Evolutionary conservation across 2,113 vertebrate species (phyloP), one percentile per base, ranked within the genome.

Genomic region (Oreochromis spilurus): DNA sequence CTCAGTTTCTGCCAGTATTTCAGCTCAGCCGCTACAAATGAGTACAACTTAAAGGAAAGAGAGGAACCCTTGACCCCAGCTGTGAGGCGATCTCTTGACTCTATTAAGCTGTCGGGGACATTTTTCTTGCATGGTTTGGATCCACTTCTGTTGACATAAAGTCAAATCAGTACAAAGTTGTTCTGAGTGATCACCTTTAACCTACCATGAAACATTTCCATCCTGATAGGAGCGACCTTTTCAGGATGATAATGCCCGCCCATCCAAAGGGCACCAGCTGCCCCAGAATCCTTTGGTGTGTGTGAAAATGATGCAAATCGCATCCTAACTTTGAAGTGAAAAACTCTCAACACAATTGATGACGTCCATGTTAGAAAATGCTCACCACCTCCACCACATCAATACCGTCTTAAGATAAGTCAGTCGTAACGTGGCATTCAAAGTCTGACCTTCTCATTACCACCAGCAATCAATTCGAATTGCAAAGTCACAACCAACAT

Each of bases 351-450:
- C 72, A 52, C 72, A 77, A 31, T 12, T 50, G 26, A 31, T 29
- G 24, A 65, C 19, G 2, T 65, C 10, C 70, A 77, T 8, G 70
- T 50, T 19, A 75, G 16, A 77, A 50, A 52, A 31, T 77, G 45
- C 26, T 77, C 45, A 31, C 72, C 70, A 31, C 40, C 14, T 29
- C 21, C 67, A 75, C 67, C 70, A 2, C 24, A 11, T 45, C 38
- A 45, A 24, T 13, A 0, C n/a, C 8, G 2, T 43, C 38, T 65
- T 19, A 3, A 38, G 60, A 38, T n/a, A 0, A 38, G 62, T 40
- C 11, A 9, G 7, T 67, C 19, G 11, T 67, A 77, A 77, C 6
- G 4, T 31, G 16, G 43, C 67, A 26, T 72, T 72, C 38, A 0
- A 77, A 31, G 24, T 31, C 4, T 48, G 43, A 31, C 70, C 24